Evolutionary conservation across 1,140 invertebrate genomes (phyloP).

Genomic region (Aphelenchoides avenae): DNA sequence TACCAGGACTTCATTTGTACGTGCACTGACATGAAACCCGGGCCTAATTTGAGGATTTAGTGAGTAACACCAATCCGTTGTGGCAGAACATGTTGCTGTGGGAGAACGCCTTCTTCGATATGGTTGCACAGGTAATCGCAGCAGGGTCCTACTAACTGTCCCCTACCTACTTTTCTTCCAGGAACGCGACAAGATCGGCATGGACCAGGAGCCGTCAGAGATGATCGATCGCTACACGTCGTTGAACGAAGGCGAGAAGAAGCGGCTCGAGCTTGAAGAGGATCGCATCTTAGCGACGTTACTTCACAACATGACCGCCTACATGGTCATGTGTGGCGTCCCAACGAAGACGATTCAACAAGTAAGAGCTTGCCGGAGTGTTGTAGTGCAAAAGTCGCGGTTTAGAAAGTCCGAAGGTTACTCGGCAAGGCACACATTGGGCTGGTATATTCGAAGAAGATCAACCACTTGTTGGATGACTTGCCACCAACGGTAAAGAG

Average conservation of each 20-base stretch:
- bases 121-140: constrained; percentile 97
- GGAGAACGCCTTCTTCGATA: constrained; percentile 97
- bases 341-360: constrained; percentile 22
- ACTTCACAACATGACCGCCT: constrained; percentile 84
- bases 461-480: constrained; percentile 91
- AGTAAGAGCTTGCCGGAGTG: not conserved
- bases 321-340: constrained; percentile 28
- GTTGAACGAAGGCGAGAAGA: constrained; percentile 85
- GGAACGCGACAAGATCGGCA: constrained; percentile 96
- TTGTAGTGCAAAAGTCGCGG: not conserved
- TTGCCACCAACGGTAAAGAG: constrained; percentile 68
- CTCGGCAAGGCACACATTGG: constrained; percentile 97
- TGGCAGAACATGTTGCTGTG: constrained; percentile 99
- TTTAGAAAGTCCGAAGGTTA: constrained; percentile 77
- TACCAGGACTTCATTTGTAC: constrained; percentile 48
- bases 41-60: constrained; percentile 8
- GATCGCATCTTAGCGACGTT: constrained; percentile 89
- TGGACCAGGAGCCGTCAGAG: constrained; percentile 96
- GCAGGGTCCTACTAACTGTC: too few species aligned
- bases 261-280: constrained; percentile 94
- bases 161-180: too few species aligned
- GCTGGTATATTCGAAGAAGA: constrained; percentile 89
- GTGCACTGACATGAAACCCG: constrained; percentile 1
- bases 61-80: constrained; percentile 69
- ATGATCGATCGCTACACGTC: constrained; percentile 98